phyloP scores from a whole-genome alignment of 1,140 invertebrate genomes.

The Drosophila simulans region DNA sequence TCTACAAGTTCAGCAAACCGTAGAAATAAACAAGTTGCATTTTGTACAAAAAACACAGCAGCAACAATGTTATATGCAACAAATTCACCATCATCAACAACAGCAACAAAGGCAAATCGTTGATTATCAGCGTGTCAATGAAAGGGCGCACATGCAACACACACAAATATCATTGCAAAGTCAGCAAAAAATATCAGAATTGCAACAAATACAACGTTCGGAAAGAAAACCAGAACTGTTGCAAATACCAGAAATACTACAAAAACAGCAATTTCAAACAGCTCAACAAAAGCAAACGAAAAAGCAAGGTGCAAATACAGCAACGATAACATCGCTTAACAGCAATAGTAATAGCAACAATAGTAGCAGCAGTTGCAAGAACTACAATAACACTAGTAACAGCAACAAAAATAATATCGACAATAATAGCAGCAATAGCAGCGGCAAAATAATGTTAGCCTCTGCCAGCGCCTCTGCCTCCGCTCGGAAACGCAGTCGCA shows the following conservation, averaged over 20 bases:
- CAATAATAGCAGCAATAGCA: slow-evolving; percentile 28
- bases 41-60: slow-evolving; percentile 4
- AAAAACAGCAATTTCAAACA: slow-evolving; percentile 14
- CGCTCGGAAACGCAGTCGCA: slow-evolving; percentile 70
- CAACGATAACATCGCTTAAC: slow-evolving; percentile 18
- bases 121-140: slow-evolving; percentile 1
- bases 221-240: not conserved
- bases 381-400: not conserved
- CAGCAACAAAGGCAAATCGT: not conserved
- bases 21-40: slow-evolving; percentile 1
- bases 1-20: not conserved
- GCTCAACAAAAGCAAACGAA: slow-evolving; percentile 11
- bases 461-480: slow-evolving; percentile 54
- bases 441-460: slow-evolving; percentile 64
- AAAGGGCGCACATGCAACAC: not conserved
- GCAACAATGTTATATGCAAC: slow-evolving; percentile 2
- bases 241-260: slow-evolving; percentile 14
- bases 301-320: slow-evolving; percentile 11
- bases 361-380: slow-evolving; percentile 11
- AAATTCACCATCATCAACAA: not conserved
- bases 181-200: slow-evolving; percentile 13
- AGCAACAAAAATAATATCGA: slow-evolving; percentile 18
- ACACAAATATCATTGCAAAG: slow-evolving; percentile 4
- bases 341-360: slow-evolving; percentile 27
- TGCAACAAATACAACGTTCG: slow-evolving; percentile 1